A percentile compares a stretch with the other conserved stretches of the same genome.
phyloP scores from a whole-genome alignment of 2,113 vertebrate species.

The Platysternon megacephalum region DNA sequence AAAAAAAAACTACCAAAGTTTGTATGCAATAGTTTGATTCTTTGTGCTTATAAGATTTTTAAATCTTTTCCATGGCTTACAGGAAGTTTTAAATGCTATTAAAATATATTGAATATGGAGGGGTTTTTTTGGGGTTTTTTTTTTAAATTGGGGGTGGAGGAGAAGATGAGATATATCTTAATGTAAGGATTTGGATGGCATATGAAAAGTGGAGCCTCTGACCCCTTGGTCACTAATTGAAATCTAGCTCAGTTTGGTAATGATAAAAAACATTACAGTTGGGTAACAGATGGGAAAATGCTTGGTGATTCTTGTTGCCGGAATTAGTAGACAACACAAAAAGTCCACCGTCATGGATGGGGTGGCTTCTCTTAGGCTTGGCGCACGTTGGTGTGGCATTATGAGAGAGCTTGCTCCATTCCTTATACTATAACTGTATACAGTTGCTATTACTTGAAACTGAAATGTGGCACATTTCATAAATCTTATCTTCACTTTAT shows the following conservation, averaged over 20 bases:
- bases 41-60: background rate
- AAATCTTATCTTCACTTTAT: background rate
- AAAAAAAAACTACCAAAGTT: background rate
- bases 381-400: background rate
- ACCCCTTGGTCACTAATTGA: background rate
- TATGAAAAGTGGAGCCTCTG: background rate
- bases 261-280: background rate
- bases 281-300: background rate
- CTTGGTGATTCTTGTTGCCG: background rate
- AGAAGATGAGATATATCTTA: background rate
- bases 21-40: background rate
- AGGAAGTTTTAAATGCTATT: background rate
- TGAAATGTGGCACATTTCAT: background rate
- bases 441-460: background rate
- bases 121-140: no score
- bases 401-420: background rate
- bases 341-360: background rate
- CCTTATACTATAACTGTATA: slow-evolving; percentile 8
- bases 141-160: no score
- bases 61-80: background rate
- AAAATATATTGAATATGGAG: background rate
- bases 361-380: background rate
- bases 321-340: background rate
- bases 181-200: background rate
- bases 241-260: background rate